Conservation (phyloP, 2,797 vertebrate species). For the Gadopsis bispinosus region DNA sequence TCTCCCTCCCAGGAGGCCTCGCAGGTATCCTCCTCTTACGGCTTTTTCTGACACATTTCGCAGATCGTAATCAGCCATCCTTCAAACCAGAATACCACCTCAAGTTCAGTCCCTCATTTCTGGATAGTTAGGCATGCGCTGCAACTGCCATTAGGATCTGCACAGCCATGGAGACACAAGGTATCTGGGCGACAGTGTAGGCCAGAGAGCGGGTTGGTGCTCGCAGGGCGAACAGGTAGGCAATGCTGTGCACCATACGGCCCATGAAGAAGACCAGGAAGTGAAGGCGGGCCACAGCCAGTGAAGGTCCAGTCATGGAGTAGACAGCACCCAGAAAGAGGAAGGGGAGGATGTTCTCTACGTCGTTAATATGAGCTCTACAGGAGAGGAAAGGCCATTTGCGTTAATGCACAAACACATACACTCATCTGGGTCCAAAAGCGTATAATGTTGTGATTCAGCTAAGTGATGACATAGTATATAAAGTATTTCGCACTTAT, state of each 20-base stretch:
- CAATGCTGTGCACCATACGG: slow-evolving; percentile 89
- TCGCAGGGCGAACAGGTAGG: slow-evolving; percentile 88
- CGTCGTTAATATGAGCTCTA: slow-evolving; percentile 93
- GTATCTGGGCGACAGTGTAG: slow-evolving; percentile 90
- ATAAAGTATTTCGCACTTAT: too few species aligned
- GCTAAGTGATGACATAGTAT: background rate
- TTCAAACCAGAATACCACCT: background rate
- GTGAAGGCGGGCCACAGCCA: slow-evolving; percentile 87
- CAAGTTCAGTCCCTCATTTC: background rate
- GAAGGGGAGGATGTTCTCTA: slow-evolving; percentile 97
- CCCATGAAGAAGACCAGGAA: slow-evolving; percentile 90
- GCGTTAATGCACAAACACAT: background rate
- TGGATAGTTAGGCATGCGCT: slow-evolving; percentile 71
- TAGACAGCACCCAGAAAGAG: slow-evolving; percentile 94
- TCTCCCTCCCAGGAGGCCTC: background rate
- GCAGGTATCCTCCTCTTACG: slow-evolving; percentile 2
- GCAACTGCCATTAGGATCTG: slow-evolving; percentile 88
- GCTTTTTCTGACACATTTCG: background rate
- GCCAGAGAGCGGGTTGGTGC: slow-evolving; percentile 91
- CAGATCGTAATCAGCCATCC: background rate
- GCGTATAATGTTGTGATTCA: slow-evolving; percentile 1
- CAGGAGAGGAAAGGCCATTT: background rate
- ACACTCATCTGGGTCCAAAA: background rate
- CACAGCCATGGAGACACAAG: slow-evolving; percentile 93
- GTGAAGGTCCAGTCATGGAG: slow-evolving; percentile 87